phyloP scores from a whole-genome alignment of 2,113 vertebrate genomes.

The Osmerus mordax region DNA sequence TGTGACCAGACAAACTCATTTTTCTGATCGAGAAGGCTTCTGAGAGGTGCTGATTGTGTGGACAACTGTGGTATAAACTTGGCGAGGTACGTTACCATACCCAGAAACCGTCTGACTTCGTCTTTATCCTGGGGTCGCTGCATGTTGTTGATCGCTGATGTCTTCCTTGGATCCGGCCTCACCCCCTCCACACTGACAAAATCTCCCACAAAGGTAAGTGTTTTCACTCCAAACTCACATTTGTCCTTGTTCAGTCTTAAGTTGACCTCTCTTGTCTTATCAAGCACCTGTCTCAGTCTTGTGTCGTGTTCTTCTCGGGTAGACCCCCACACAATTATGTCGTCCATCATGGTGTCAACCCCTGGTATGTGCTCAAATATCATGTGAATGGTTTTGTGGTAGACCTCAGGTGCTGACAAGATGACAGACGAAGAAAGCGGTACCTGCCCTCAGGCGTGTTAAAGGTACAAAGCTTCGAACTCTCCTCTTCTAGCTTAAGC shows the following conservation, averaged over 20 bases:
- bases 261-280: constrained; percentile 5
- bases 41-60: too few relatives aligned
- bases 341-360: constrained; percentile 26
- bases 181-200: constrained; percentile 23
- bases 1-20: too few relatives aligned
- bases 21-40: too few relatives aligned
- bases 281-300: background rate
- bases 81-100: constrained; percentile 35
- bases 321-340: constrained; percentile 24
- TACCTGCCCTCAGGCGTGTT: constrained; percentile 23
- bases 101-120: constrained; percentile 20
- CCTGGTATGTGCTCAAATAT: constrained; percentile 25
- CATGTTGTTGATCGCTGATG: constrained; percentile 27
- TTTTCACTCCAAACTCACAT: constrained; percentile 27
- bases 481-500: constrained; percentile 21
- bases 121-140: constrained; percentile 15
- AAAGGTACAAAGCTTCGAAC: constrained; percentile 21
- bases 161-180: constrained; percentile 30
- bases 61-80: constrained; percentile 20
- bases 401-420: constrained; percentile 14
- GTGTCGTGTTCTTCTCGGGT: constrained; percentile 11
- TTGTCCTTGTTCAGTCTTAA: constrained; percentile 32
- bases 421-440: constrained; percentile 21
- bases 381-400: constrained; percentile 34
- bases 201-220: constrained; percentile 32